Percentiles rank a stretch among this genome's conserved stretches.
These are phyloP conservation scores for Pollachius pollachius DNA, from an alignment of 2,113 vertebrate genomes.

Conservation along the genomic window DNA sequence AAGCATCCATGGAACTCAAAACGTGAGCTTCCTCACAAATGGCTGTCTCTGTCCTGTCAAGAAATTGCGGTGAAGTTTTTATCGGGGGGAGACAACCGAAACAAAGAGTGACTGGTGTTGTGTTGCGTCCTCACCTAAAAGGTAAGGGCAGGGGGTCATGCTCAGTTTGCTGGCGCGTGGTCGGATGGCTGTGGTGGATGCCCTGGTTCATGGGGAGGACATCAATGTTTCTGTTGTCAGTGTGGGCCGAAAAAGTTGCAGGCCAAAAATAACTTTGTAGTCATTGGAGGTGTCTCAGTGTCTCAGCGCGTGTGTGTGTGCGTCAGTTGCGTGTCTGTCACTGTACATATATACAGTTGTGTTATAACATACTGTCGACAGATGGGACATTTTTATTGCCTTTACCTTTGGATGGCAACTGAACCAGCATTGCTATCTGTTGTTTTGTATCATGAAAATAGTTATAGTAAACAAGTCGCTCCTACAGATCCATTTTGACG, in stretches of 20 bases:
- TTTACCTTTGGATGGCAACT: constrained; percentile 14
- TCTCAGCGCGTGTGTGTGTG: neutral
- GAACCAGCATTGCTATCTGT: too few species aligned
- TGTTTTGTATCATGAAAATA: too few species aligned
- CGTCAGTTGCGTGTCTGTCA: neutral
- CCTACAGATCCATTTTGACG: constrained; percentile 41
- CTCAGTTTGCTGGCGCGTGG: constrained; percentile 33
- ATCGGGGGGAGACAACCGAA: neutral
- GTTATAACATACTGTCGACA: too few species aligned
- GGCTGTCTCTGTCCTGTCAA: neutral
- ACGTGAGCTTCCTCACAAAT: neutral
- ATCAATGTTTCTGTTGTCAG: constrained; percentile 19
- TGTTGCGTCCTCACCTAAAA: constrained; percentile 8
- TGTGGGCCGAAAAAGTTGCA: constrained; percentile 5
- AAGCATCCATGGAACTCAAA: neutral
- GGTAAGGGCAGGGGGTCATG: constrained; percentile 30
- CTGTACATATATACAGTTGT: too few species aligned
- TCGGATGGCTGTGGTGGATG: constrained; percentile 20
- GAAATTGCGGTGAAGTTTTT: neutral
- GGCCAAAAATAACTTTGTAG: neutral
- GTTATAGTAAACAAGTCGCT: constrained; percentile 37
- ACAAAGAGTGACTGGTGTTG: neutral
- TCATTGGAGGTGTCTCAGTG: neutral
- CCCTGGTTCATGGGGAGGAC: constrained; percentile 31
- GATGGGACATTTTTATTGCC: neutral